Percentiles rank a stretch among this genome's conserved stretches.
These are phyloP conservation scores for Agrotis ipsilon DNA, from an alignment of 2,888 invertebrate species.

Conservation along the genomic window DNA sequence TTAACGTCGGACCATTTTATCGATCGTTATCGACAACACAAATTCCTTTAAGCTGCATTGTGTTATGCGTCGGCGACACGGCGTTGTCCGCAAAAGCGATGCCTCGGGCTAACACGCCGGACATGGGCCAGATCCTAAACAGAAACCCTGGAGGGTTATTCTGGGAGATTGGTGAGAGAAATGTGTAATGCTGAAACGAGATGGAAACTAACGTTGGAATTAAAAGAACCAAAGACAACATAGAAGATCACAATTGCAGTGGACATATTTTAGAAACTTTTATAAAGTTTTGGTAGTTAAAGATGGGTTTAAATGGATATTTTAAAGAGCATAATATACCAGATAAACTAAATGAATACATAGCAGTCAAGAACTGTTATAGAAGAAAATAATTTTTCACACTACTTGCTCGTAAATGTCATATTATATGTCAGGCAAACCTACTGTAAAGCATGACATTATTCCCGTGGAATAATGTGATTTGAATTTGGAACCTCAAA, in stretches of 20 bases:
- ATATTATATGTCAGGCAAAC: no score
- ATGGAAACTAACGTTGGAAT: neutral
- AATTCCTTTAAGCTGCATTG: conserved; percentile 63
- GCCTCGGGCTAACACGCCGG: conserved; percentile 71
- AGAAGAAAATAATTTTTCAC: no score
- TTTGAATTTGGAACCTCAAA: no score
- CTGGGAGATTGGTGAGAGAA: conserved; percentile 20
- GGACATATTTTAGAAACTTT: neutral
- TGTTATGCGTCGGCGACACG: conserved; percentile 53
- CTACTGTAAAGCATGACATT: no score
- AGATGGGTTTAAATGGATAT: neutral
- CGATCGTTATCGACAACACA: conserved; percentile 52
- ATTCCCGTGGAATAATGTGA: no score
- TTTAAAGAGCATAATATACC: no score
- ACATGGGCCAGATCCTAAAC: conserved; percentile 69
- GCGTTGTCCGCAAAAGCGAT: conserved; percentile 67
- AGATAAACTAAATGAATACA: no score
- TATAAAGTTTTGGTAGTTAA: neutral
- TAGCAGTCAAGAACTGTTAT: no score
- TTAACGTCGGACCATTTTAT: conserved; percentile 47
- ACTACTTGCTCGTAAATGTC: no score
- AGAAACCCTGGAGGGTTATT: conserved; percentile 58
- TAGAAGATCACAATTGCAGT: no score
- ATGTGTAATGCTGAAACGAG: neutral
- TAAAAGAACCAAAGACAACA: neutral